Base-by-base conservation (phyloP, 2,888 invertebrate genomes). In the Chalcosyrphus nemorum region DNA sequence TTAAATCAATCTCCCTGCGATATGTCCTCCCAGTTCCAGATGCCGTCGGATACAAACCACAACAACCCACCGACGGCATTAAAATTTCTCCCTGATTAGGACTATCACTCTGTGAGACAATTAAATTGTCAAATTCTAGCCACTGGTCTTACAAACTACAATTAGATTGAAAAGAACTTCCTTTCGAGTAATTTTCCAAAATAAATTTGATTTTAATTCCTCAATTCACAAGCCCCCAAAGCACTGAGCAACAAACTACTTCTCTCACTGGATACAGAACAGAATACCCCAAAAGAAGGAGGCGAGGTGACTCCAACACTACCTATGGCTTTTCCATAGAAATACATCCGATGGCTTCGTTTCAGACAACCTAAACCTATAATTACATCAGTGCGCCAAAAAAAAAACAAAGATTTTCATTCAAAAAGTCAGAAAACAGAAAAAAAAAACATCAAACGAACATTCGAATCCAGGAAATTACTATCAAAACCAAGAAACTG, bases 401-500 rank as follows among this genome's bases (percentile, higher is more conserved):
- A 81, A n/a, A n/a, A n/a, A n/a, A n/a, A n/a, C n/a, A n/a, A n/a
- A 61, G 54, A 81, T 65, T 71, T 81, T 76, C 81, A 81, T 81
- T 81, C 81, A 81, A 61, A 63, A 38, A 43, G 59, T 32, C 13
- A 81, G 61, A 63, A 38, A 50, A 57, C 17, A 11, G 59, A 41
- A 19, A 81, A 68, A 63, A 38, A 50, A 57, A 24, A 11, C 5
- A 57, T 45, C 57, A 57, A 70, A 71, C 35, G 24, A 70, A 45
- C 81, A 81, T 75, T 75, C 76, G 81, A 76, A 76, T 81, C 59
- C 77, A 81, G 81, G 81, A 81, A 81, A 81, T 81, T 81, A 65
- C 65, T 77, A 82, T 78, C 76, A 78, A 72, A 57, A 56, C 35
- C 19, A 57, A 29, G 57, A 21, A 52, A 52, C 57, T 32, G 41